phyloP scores from a whole-genome alignment of 2,888 invertebrate genomes.

The Mythimna vitellina region DNA sequence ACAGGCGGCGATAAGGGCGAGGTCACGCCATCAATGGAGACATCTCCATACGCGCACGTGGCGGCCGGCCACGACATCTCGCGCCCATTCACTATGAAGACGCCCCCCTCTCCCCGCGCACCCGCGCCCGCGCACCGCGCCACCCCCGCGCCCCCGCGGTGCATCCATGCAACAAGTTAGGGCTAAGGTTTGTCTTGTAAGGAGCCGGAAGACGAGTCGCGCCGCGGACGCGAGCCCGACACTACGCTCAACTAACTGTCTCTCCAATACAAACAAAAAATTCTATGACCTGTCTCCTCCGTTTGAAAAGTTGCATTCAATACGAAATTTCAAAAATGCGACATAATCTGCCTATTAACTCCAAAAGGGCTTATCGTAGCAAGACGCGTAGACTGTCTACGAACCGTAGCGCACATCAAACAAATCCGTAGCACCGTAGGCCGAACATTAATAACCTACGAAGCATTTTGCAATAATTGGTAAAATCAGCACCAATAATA shows the following conservation, averaged over 20 bases:
- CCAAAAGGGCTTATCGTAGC: constrained; percentile 39
- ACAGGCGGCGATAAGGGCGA: constrained; percentile 86
- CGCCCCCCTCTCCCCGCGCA: constrained; percentile 72
- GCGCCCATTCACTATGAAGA: constrained; percentile 90
- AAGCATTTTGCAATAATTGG: constrained; percentile 51
- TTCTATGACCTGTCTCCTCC: neutral
- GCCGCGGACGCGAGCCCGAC: constrained; percentile 60
- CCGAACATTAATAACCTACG: constrained; percentile 28
- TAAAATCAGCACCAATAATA: constrained; percentile 59
- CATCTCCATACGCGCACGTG: constrained; percentile 89
- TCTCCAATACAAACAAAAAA: neutral
- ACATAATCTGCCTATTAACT: neutral
- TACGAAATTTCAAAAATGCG: neutral
- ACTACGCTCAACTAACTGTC: constrained; percentile 37
- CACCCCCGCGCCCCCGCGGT: constrained; percentile 81
- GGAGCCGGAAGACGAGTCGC: constrained; percentile 78
- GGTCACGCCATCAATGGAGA: constrained; percentile 89
- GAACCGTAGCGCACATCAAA: constrained; percentile 44
- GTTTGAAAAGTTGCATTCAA: constrained; percentile 4
- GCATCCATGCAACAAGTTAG: constrained; percentile 90
- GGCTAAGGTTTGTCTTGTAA: constrained; percentile 85
- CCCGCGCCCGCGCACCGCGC: constrained; percentile 64
- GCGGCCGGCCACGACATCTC: constrained; percentile 89
- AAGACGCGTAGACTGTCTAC: constrained; percentile 44
- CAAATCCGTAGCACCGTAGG: constrained; percentile 48